Evolutionary conservation across 2,797 vertebrate genomes (phyloP), one percentile per base, ranked within the genome.

Genomic region (Danio aesculapii): DNA sequence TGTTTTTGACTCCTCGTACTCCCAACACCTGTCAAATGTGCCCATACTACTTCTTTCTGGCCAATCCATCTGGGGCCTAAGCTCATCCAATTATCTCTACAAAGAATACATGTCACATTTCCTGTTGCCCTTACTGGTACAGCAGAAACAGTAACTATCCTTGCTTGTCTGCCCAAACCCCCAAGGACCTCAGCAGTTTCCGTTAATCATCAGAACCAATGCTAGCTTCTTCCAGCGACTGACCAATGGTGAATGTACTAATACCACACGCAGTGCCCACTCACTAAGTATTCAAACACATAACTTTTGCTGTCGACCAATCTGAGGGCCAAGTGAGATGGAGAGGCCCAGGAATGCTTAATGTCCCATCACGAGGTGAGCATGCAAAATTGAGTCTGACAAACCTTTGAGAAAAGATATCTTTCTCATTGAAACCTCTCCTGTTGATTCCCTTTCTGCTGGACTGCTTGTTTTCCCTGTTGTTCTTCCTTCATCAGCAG

Each of bases 161-260:
- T n/a, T n/a, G n/a, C n/a, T n/a, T n/a, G n/a, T 59, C 57, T 59
- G 57, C 57, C 57, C 57, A 59, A 19, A 59, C 57, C 19, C 19
- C 57, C 17, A 59, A 59, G 10, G 57, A 8, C 57, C 57, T 0
- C 19, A 17, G 12, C 57, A 59, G 19, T 59, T 59, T 10, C 57
- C 21, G 2, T 10, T 61, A 52, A 52, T 52, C 49, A 52, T 52
- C 13, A 6, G 49, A 52, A 52, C 49, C 12, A 52, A 52, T 52
- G 58, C 21, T 21, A 30, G 58, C 6, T 30, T 30, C 19, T 61
- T 61, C 12, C 10, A 30, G 9, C 3, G 10, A 61, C 3, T 30
- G 19, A 30, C 49, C 5, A 13, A 11, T 14, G 12, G 13, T 52
- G 14, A 52, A 5, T 11, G 49, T 6, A 6, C 58, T 11, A 30